phyloP scores from a whole-genome alignment of 2,113 vertebrate genomes.

The Upupa epops region DNA sequence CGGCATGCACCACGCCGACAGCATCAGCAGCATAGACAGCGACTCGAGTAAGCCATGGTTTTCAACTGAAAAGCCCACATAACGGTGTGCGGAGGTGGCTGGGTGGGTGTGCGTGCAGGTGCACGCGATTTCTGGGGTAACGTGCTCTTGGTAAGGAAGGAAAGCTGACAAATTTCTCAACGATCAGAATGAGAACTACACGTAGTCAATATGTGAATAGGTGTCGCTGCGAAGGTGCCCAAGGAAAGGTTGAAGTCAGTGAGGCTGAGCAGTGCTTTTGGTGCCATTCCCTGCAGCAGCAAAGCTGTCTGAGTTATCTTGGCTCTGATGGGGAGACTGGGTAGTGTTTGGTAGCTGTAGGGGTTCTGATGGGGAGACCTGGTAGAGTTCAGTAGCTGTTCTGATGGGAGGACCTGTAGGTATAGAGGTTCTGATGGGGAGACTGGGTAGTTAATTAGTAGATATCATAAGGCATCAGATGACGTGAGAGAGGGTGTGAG shows the following conservation, averaged over 20 bases:
- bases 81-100: background rate
- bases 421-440: too few relatives aligned
- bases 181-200: background rate
- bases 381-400: background rate
- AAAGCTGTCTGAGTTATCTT: rapidly evolving
- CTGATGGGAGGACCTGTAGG: too few relatives aligned
- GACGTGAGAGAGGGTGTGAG: rapidly evolving
- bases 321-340: background rate
- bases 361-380: too few relatives aligned
- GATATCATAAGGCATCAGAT: background rate
- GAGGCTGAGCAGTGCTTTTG: rapidly evolving
- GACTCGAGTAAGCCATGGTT: slow-evolving; percentile 78
- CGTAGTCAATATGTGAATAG: background rate
- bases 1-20: slow-evolving; percentile 78
- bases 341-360: background rate
- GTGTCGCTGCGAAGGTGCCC: background rate
- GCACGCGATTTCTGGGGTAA: background rate
- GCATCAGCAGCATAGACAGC: slow-evolving; percentile 88
- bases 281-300: background rate
- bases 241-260: background rate
- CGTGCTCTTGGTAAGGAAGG: background rate
- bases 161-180: background rate
- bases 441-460: background rate
- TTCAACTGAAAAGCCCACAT: background rate
- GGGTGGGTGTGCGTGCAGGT: background rate